A percentile compares a stretch with the other conserved stretches of the same genome.
These are phyloP conservation scores for Eurytoma adleriae DNA, from an alignment of 2,888 invertebrate species.

Conservation along the genomic window DNA sequence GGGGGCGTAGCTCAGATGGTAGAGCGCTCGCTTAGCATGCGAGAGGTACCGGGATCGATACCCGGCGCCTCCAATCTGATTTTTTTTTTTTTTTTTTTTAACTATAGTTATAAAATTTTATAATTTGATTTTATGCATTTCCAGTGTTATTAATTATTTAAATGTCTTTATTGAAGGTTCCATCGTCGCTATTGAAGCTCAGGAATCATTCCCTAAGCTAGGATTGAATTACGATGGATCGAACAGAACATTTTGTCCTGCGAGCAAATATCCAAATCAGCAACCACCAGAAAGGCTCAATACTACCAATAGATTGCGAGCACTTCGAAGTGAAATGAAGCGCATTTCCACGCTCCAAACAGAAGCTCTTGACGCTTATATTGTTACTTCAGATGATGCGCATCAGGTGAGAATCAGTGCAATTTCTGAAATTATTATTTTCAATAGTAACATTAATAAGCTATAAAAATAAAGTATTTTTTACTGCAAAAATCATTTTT, in stretches of 20 bases:
- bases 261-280: constrained; percentile 57
- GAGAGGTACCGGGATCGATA: constrained; percentile 74
- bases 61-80: constrained; percentile 69
- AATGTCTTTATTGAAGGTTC: background rate
- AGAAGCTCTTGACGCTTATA: constrained; percentile 82
- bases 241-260: constrained; percentile 65
- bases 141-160: background rate
- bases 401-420: constrained; percentile 80
- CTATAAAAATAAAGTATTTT: background rate
- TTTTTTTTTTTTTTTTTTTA: background rate
- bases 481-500: background rate
- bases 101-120: background rate
- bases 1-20: constrained; percentile 75
- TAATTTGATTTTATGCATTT: too few relatives aligned
- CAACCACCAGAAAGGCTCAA: constrained; percentile 76
- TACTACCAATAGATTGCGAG: constrained; percentile 72
- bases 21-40: constrained; percentile 75
- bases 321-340: constrained; percentile 77
- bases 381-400: constrained; percentile 88
- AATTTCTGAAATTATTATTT: too few relatives aligned
- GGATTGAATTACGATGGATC: constrained; percentile 66
- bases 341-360: constrained; percentile 76
- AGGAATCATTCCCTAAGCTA: constrained; percentile 35
- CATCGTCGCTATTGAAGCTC: background rate
- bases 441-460: too few relatives aligned